These are phyloP conservation scores for Lytechinus pictus DNA, from an alignment of 35 echinoderm and acorn worm genomes.

Conservation along the genomic window DNA sequence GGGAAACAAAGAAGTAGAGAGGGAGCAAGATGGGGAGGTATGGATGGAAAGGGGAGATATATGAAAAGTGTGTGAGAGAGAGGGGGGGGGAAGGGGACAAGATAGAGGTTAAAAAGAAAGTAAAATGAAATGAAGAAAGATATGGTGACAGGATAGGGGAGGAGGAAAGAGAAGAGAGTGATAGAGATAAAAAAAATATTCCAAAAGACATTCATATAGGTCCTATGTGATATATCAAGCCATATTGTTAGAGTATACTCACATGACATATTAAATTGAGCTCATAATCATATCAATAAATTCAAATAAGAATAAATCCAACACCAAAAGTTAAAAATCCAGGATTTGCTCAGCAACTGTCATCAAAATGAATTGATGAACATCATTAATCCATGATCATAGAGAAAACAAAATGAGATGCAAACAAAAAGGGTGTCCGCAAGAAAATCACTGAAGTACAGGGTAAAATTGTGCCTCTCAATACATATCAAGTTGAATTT, in stretches of 20 bases:
- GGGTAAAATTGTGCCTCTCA: neutral
- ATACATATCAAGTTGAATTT: slow-evolving; percentile 1
- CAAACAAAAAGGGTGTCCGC: neutral
- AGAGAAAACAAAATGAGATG: neutral
- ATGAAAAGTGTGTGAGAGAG: neutral
- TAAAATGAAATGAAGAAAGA: neutral
- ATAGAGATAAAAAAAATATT: neutral
- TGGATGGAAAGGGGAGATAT: no score
- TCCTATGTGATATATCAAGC: neutral
- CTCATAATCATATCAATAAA: neutral
- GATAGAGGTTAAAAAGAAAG: neutral
- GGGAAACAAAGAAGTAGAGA: no score
- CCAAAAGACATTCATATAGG: no score
- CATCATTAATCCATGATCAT: neutral
- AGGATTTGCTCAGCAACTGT: neutral
- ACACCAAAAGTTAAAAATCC: neutral
- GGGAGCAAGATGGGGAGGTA: no score
- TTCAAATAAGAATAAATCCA: neutral
- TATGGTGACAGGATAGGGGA: neutral
- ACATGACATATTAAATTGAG: neutral
- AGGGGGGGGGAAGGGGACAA: neutral
- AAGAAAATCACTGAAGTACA: neutral
- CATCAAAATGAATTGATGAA: neutral
- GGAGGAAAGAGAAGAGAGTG: neutral
- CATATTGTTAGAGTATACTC: neutral